Percentiles rank a stretch among this genome's conserved stretches.
Conservation (phyloP, 2,888 invertebrate genomes). For the Caenorhabditis becei region DNA sequence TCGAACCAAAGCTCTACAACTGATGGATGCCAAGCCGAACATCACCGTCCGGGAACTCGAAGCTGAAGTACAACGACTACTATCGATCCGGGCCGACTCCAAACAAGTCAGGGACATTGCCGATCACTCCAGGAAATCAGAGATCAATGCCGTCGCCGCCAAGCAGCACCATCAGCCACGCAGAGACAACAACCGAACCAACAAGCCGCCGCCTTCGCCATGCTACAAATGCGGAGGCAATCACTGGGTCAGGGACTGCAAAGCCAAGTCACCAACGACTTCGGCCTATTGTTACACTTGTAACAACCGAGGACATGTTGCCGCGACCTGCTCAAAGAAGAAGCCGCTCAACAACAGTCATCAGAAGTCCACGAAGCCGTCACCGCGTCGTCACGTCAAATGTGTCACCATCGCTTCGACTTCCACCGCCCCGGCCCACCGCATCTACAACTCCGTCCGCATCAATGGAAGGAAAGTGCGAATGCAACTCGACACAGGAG, state of each 20-base stretch:
- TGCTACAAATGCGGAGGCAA: constrained; percentile 11
- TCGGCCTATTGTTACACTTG: background rate
- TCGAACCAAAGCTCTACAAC: constrained; percentile 6
- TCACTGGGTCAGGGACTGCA: constrained; percentile 34
- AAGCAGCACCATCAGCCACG: no score
- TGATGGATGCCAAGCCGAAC: constrained; percentile 2
- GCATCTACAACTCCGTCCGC: constrained; percentile 1
- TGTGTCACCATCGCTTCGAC: background rate
- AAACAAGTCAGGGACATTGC: no score
- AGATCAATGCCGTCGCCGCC: no score
- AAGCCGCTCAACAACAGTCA: background rate
- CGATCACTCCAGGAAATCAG: no score
- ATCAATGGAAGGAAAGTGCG: background rate
- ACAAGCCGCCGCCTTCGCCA: constrained; percentile 11
- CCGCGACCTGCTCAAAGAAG: background rate
- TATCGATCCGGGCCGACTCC: constrained; percentile 2
- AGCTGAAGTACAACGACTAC: background rate
- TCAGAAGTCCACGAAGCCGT: no score
- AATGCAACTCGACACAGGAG: no score
- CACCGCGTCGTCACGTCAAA: no score
- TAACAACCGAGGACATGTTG: background rate
- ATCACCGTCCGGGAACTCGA: constrained; percentile 7
- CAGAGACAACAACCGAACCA: no score
- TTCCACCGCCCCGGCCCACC: background rate
- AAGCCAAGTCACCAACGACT: background rate